Evolutionary conservation across 2,888 invertebrate genomes (phyloP).

Genomic region (Exocentrus adspersus): DNA sequence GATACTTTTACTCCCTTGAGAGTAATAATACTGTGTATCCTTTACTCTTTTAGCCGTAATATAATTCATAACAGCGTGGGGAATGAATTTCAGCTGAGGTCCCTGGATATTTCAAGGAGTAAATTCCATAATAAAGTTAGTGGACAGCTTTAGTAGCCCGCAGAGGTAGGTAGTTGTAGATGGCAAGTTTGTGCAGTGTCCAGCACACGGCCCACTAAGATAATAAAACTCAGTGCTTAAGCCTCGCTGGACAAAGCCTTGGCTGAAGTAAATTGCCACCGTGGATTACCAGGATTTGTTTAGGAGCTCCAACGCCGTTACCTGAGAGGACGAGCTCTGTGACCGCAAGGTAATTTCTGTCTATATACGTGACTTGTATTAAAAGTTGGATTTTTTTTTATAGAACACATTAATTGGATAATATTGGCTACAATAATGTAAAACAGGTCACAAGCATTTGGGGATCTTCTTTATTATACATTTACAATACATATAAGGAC

Average conservation of each 20-base stretch:
- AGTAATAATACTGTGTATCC: conserved; percentile 7
- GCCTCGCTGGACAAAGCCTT: conserved; percentile 60
- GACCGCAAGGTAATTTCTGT: conserved; percentile 48
- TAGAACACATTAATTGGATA: neutral
- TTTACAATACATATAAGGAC: too few relatives aligned
- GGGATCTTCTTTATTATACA: too few relatives aligned
- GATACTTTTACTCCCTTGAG: neutral
- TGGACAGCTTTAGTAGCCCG: conserved; percentile 61
- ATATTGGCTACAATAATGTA: too few relatives aligned
- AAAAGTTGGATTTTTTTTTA: conserved; percentile 24
- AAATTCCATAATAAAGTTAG: conserved; percentile 61
- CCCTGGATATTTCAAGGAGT: conserved; percentile 39
- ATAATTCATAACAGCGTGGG: conserved; percentile 20
- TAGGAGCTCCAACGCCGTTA: conserved; percentile 56
- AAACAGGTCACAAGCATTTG: too few relatives aligned
- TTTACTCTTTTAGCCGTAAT: neutral
- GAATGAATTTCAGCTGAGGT: conserved; percentile 23
- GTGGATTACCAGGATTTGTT: conserved; percentile 64
- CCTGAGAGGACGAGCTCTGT: conserved; percentile 43
- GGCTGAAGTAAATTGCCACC: conserved; percentile 65
- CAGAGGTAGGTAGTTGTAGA: conserved; percentile 47
- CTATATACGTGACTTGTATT: conserved; percentile 46
- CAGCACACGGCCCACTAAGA: conserved; percentile 53
- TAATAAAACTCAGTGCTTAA: conserved; percentile 65
- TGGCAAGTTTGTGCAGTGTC: conserved; percentile 44